Conservation (phyloP, 2,888 invertebrate species). For the Aphodius sticticus region DNA sequence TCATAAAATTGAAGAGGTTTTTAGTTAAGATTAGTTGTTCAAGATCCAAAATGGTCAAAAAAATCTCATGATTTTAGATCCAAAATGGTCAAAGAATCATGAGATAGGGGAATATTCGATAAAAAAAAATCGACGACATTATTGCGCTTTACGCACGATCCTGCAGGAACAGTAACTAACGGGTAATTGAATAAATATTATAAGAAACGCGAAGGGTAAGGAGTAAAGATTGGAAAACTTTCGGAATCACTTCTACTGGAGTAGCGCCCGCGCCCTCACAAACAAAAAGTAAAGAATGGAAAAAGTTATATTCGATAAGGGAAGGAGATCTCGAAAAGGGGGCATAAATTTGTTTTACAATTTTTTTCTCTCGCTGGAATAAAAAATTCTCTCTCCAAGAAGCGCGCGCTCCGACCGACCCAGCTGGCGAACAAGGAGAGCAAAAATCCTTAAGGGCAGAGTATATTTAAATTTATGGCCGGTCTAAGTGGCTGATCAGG, state of each 20-base stretch:
- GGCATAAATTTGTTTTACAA: background rate
- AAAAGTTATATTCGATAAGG: conserved; percentile 4
- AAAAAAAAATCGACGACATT: background rate
- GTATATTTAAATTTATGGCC: conserved; percentile 41
- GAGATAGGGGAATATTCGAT: background rate
- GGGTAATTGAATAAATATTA: background rate
- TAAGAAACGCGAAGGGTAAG: background rate
- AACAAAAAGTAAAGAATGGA: conserved; percentile 4
- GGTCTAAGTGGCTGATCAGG: conserved; percentile 35
- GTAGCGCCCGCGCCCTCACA: background rate
- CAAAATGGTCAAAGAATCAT: background rate
- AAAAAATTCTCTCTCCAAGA: background rate
- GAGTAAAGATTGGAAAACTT: conserved; percentile 4
- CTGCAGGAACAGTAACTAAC: background rate
- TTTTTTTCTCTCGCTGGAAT: background rate
- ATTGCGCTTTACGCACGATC: background rate
- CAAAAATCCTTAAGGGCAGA: conserved; percentile 14
- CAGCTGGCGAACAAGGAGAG: background rate
- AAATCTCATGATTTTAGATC: too few species aligned
- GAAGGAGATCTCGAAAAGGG: conserved; percentile 4
- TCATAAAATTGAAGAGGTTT: too few species aligned
- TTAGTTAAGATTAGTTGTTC: too few species aligned
- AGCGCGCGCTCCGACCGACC: background rate
- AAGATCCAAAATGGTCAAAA: too few species aligned
- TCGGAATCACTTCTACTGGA: background rate